These are phyloP conservation scores for Aplochiton taeniatus DNA, from an alignment of 2,797 vertebrate species.

Conservation along the genomic window DNA sequence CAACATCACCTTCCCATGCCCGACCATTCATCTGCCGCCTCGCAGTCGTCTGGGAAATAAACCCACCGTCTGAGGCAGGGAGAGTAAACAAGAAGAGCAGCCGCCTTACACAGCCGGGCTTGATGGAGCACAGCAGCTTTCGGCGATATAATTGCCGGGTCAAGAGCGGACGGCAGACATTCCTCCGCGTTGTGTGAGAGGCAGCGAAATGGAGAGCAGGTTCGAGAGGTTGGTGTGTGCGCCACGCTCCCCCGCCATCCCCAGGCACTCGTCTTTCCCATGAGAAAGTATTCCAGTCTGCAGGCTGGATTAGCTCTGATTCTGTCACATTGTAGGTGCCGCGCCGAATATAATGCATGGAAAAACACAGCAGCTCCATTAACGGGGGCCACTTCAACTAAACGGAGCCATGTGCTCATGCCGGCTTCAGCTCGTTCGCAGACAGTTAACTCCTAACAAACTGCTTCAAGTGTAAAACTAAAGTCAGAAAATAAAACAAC, in stretches of 20 bases:
- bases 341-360: too few relatives aligned
- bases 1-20: constrained; percentile 27
- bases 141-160: background rate
- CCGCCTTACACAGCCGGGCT: constrained; percentile 38
- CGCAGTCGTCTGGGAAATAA: constrained; percentile 48
- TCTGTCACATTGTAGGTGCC: too few relatives aligned
- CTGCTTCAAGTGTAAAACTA: too few relatives aligned
- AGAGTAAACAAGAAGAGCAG: constrained; percentile 35
- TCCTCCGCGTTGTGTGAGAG: background rate
- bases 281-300: too few relatives aligned
- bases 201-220: background rate
- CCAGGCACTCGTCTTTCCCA: background rate
- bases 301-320: too few relatives aligned
- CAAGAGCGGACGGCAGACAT: background rate
- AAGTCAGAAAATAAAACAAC: too few relatives aligned
- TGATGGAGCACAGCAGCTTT: constrained; percentile 37
- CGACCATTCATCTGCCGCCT: constrained; percentile 26
- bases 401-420: too few relatives aligned
- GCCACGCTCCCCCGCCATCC: background rate
- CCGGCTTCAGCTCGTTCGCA: too few relatives aligned
- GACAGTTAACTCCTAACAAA: too few relatives aligned
- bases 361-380: too few relatives aligned
- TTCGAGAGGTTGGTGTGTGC: background rate
- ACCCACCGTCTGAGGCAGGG: constrained; percentile 35
- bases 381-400: too few relatives aligned